Conservation (phyloP, 2,113 vertebrate species). For the Thryonomys swinderianus region DNA sequence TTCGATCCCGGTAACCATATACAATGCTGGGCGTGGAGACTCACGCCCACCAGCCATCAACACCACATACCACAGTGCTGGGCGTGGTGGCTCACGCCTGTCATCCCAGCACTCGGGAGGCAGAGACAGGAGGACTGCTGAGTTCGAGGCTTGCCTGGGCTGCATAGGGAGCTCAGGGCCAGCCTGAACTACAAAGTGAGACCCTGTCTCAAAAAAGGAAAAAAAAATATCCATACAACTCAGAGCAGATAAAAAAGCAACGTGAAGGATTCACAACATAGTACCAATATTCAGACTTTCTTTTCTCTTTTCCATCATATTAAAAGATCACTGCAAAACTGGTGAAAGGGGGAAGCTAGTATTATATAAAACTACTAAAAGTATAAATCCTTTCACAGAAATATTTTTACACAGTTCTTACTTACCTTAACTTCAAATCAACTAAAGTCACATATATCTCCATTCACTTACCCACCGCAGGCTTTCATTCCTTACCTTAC, state of each 20-base stretch:
- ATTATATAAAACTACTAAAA: constrained; percentile 33
- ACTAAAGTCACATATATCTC: background rate
- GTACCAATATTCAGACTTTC: background rate
- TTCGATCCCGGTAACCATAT: too few relatives aligned
- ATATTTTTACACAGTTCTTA: constrained; percentile 39
- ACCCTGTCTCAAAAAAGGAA: too few relatives aligned
- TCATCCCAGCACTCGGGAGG: too few relatives aligned
- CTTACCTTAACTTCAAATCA: constrained; percentile 50
- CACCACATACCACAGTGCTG: too few relatives aligned
- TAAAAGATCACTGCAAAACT: constrained; percentile 34
- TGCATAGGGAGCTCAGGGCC: too few relatives aligned
- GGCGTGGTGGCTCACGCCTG: too few relatives aligned
- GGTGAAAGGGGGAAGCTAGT: constrained; percentile 12
- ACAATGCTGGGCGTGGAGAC: too few relatives aligned
- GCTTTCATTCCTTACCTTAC: background rate
- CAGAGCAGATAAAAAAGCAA: background rate
- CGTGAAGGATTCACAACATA: background rate
- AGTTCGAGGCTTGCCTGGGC: too few relatives aligned
- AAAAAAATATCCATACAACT: background rate
- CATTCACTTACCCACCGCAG: background rate
- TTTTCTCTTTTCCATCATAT: constrained; percentile 12
- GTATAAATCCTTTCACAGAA: constrained; percentile 29
- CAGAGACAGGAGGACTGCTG: too few relatives aligned
- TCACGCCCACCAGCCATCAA: too few relatives aligned
- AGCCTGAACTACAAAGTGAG: too few relatives aligned